A percentile compares a stretch with the other conserved stretches of the same genome.
Conservation (phyloP, 1,140 invertebrate genomes). For the Amphibalanus amphitrite region DNA sequence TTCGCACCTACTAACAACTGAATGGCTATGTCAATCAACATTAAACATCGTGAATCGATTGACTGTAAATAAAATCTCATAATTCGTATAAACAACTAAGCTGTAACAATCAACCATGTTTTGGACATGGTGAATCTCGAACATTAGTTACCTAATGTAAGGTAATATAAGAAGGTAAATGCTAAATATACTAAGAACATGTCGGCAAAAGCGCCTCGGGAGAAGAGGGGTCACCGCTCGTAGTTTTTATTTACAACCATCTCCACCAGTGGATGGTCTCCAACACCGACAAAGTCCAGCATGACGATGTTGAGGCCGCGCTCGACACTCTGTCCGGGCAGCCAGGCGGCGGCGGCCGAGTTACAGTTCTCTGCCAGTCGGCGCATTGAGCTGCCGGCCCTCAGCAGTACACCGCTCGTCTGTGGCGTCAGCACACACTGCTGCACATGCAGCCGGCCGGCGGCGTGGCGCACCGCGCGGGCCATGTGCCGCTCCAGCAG, state of each 20-base stretch:
- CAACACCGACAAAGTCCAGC: background rate
- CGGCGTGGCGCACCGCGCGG: background rate
- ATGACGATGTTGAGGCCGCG: slow-evolving; percentile 5
- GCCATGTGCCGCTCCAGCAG: background rate
- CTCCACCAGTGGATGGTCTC: background rate
- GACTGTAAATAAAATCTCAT: too few species aligned
- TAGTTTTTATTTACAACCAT: background rate
- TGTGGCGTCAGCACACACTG: background rate
- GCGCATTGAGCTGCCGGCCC: background rate
- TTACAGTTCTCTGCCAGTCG: background rate
- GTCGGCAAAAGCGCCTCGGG: background rate
- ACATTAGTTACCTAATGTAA: too few species aligned
- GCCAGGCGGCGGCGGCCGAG: background rate
- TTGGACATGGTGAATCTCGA: too few species aligned
- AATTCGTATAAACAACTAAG: too few species aligned
- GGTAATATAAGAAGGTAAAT: too few species aligned
- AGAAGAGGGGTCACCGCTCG: background rate
- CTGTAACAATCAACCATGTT: too few species aligned
- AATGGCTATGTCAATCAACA: too few species aligned
- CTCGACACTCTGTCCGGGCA: background rate
- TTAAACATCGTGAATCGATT: too few species aligned
- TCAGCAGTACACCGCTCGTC: background rate
- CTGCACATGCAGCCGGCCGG: background rate
- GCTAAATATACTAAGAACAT: background rate
- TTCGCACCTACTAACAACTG: too few species aligned